Evolutionary conservation across 2,797 vertebrate genomes (phyloP), one percentile per base, ranked within the genome.

Genomic region (Cryptoprocta ferox): DNA sequence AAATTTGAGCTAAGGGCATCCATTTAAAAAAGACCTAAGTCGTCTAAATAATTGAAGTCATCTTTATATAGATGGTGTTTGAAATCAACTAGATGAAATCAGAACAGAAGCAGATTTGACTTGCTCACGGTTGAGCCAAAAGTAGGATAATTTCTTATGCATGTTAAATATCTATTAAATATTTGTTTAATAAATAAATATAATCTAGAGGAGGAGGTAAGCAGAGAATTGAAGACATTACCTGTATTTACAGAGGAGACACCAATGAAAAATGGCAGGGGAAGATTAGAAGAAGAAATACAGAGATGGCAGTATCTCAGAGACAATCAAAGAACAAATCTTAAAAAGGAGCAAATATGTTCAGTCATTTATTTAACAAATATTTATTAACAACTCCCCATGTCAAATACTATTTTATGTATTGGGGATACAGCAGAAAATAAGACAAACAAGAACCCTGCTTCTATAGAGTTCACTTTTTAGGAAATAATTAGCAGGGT

Each of bases 161-260:
- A 28, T 50, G 11, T 71, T 70, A 59, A 53, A 30, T 70, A 83
- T 3, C 30, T 3, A 3, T 28, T 42, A 63, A 80, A 24, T 50
- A 91, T 65, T 84, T 88, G 14, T 39, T 45, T 89, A 68, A 79
- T 76, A 81, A 86, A 66, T 37, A 65, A 95, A 89, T 75, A 50
- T 42, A 80, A 84, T 65, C 30, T 61, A 78, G 68, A 78, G 21
- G 45, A 90, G 30, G 11, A 92, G 76, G 7, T 56, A 85, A 95
- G 32, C 39, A 94, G 45, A 71, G 50, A 91, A 53, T 13, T 32
- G 73, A 76, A 39, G 18, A 39, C 35, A 68, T 13, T 48, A 37
- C 24, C 39, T n/a, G 10, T 53, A 48, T 89, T 85, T 93, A 73
- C 30, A 24, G 13, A 95, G 82, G 35, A 82, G 90, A 68, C 1